Evolutionary conservation across 1,140 invertebrate genomes (phyloP).

Genomic region (Hycleus phaleratus): DNA sequence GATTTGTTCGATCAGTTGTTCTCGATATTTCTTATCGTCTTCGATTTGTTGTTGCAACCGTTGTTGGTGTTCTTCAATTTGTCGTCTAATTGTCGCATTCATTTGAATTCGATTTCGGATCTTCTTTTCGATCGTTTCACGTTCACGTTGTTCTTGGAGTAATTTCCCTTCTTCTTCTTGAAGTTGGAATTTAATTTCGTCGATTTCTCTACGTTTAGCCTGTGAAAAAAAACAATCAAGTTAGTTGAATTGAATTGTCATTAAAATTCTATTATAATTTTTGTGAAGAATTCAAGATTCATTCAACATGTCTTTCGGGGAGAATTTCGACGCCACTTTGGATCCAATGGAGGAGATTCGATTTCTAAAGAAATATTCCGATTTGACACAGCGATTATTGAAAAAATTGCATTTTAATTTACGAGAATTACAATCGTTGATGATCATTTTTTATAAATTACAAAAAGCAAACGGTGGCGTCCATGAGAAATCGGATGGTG

Average conservation of each 20-base stretch:
- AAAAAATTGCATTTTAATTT: constrained; percentile 41
- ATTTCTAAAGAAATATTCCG: constrained; percentile 46
- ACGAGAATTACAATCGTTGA: constrained; percentile 44
- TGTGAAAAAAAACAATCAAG: constrained; percentile 17
- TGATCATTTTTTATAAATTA: constrained; percentile 39
- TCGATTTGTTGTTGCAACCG: constrained; percentile 22
- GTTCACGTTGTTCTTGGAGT: constrained; percentile 22
- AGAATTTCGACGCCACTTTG: constrained; percentile 43
- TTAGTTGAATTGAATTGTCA: constrained; percentile 11
- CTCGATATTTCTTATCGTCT: constrained; percentile 32
- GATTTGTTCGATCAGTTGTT: constrained; percentile 34
- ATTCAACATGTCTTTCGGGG: constrained; percentile 20
- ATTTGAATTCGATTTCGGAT: constrained; percentile 28
- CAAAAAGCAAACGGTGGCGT: constrained; percentile 36
- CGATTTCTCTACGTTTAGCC: constrained; percentile 32
- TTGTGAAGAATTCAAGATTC: not conserved
- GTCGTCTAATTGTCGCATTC: constrained; percentile 14
- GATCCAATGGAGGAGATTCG: constrained; percentile 50
- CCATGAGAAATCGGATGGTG: constrained; percentile 33
- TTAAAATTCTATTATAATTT: not conserved
- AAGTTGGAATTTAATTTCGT: constrained; percentile 33
- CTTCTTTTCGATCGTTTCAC: constrained; percentile 31
- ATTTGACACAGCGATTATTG: constrained; percentile 42
- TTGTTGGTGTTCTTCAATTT: constrained; percentile 33
- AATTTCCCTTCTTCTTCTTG: constrained; percentile 34